Evolutionary conservation across 1,140 invertebrate species (phyloP).

Genomic region (Plectus sambesii): DNA sequence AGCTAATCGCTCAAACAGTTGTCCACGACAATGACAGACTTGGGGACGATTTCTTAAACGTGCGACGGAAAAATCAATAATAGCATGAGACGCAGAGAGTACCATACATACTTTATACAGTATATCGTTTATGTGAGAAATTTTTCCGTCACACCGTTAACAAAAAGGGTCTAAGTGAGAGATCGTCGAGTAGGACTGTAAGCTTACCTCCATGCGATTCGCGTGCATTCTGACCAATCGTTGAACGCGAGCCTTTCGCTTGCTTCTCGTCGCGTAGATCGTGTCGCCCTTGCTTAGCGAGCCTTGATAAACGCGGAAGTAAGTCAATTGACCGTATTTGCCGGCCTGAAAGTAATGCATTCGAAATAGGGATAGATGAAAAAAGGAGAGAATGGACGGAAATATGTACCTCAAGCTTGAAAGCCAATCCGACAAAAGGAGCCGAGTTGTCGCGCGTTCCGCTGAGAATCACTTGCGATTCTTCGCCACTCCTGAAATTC

Average conservation of each 20-base stretch:
- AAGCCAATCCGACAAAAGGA: conserved; percentile 82
- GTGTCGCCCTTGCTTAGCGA: conserved; percentile 64
- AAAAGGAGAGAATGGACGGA: conserved; percentile 3
- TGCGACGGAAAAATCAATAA: too few relatives aligned
- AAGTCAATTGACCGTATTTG: conserved; percentile 91
- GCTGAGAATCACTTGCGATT: conserved; percentile 56
- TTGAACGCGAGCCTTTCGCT: conserved; percentile 65
- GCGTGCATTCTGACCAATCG: conserved; percentile 84
- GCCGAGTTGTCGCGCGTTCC: conserved; percentile 50
- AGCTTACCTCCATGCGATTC: conserved; percentile 72
- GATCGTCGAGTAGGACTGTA: background rate
- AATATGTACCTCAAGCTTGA: conserved; percentile 72
- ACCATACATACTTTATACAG: too few relatives aligned
- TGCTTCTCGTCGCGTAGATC: conserved; percentile 77
- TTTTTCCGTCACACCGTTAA: too few relatives aligned
- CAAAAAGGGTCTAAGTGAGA: background rate
- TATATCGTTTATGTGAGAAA: too few relatives aligned
- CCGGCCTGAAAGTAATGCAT: conserved; percentile 55
- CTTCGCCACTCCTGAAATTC: conserved; percentile 48
- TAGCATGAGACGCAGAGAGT: too few relatives aligned
- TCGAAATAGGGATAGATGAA: background rate
- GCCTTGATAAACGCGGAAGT: conserved; percentile 94
- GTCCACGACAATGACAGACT: too few relatives aligned
- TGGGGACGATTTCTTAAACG: too few relatives aligned
- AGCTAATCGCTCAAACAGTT: background rate